Evolutionary conservation across 2,113 vertebrate species (phyloP).

Genomic region (Elgaria multicarinata): DNA sequence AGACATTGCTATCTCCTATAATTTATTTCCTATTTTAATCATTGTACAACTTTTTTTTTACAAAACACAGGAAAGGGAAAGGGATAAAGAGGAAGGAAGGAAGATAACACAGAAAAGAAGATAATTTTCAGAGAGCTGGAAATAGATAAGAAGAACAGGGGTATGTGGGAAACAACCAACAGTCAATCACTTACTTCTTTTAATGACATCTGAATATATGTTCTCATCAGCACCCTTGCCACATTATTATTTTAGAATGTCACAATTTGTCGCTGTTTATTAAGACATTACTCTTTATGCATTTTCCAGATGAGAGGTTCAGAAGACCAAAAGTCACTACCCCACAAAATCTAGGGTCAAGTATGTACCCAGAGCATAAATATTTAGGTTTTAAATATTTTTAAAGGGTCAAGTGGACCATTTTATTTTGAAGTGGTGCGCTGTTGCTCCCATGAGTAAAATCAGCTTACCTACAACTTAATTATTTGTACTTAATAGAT

Average conservation of each 20-base stretch:
- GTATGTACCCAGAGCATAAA: too few species aligned
- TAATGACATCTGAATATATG: background rate
- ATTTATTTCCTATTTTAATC: background rate
- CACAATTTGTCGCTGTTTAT: background rate
- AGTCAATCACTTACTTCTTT: background rate
- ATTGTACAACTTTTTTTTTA: background rate
- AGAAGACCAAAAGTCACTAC: background rate
- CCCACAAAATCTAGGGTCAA: background rate
- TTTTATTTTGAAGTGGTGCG: too few species aligned
- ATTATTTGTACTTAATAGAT: too few species aligned
- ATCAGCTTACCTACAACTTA: too few species aligned
- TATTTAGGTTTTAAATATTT: too few species aligned
- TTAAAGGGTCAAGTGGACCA: too few species aligned
- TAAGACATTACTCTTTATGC: background rate
- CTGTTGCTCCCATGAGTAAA: too few species aligned
- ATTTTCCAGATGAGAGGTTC: background rate
- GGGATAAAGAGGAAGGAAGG: background rate
- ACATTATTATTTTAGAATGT: background rate
- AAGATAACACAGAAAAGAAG: background rate
- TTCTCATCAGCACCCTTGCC: background rate
- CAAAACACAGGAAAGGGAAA: background rate
- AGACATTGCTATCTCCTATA: background rate
- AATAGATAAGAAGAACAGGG: background rate
- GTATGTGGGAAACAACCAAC: background rate
- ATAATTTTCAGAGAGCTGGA: background rate